Percentiles rank a stretch among this genome's conserved stretches.
Conservation (phyloP, 2,113 vertebrate genomes). For the Chamaea fasciata region DNA sequence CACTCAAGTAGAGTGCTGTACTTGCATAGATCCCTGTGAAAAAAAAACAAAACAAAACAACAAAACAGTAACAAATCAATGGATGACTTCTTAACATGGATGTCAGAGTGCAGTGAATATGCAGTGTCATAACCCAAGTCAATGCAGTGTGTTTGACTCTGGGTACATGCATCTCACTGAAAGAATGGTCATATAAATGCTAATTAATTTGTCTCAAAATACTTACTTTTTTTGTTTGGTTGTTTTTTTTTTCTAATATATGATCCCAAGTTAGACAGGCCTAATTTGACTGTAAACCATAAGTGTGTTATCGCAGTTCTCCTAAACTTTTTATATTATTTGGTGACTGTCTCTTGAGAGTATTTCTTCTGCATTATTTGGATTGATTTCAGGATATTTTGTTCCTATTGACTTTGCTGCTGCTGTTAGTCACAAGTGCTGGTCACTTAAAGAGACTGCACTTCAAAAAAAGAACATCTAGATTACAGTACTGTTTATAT, state of each 20-base stretch:
- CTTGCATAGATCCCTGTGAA: neutral
- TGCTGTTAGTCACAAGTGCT: neutral
- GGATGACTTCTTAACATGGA: neutral
- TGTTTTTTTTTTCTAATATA: neutral
- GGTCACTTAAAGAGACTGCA: neutral
- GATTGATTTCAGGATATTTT: neutral
- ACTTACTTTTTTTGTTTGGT: neutral
- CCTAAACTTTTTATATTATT: neutral
- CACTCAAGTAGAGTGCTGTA: neutral
- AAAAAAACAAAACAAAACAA: neutral
- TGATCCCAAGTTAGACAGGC: neutral
- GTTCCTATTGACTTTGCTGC: neutral
- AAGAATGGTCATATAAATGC: neutral
- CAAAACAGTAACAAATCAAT: neutral
- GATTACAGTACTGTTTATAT: neutral
- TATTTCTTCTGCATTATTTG: neutral
- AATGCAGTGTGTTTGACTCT: neutral
- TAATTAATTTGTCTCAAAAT: neutral
- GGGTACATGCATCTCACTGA: neutral
- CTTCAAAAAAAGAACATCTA: neutral
- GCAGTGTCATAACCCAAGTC: neutral
- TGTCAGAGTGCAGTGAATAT: neutral
- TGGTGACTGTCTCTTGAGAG: neutral
- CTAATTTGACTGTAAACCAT: neutral
- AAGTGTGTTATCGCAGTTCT: neutral